phyloP scores from a whole-genome alignment of 1,140 invertebrate genomes.

The Muscidifurax raptorellus region DNA sequence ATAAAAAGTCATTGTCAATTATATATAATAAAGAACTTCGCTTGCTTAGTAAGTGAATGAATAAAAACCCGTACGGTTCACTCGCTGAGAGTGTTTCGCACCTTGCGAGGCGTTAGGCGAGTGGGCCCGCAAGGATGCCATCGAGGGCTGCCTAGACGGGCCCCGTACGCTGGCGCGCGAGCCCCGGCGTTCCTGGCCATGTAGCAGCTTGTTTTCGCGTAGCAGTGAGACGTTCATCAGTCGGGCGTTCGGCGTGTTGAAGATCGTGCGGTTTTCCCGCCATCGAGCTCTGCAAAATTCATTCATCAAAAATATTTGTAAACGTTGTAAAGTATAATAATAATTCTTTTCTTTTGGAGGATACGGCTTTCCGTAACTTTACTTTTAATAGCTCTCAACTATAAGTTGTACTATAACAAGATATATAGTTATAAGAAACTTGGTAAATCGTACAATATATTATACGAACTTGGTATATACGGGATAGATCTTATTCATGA shows the following conservation, averaged over 20 bases:
- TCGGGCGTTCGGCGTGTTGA: slow-evolving; percentile 94
- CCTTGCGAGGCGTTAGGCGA: slow-evolving; percentile 87
- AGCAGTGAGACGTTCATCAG: slow-evolving; percentile 91
- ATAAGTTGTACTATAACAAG: too few species aligned
- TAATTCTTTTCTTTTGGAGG: too few species aligned
- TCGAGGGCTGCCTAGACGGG: slow-evolving; percentile 87
- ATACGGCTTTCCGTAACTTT: too few species aligned
- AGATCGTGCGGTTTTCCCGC: slow-evolving; percentile 93
- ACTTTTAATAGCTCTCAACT: too few species aligned
- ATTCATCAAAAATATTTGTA: too few species aligned
- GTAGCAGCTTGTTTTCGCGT: slow-evolving; percentile 86
- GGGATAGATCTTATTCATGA: too few species aligned
- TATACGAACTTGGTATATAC: too few species aligned
- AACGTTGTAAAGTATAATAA: too few species aligned
- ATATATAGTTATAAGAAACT: too few species aligned
- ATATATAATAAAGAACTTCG: slow-evolving; percentile 53
- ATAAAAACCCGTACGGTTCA: slow-evolving; percentile 75
- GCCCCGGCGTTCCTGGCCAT: slow-evolving; percentile 84
- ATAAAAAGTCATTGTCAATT: background rate
- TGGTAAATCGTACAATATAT: too few species aligned
- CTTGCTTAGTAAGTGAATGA: slow-evolving; percentile 76
- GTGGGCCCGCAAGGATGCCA: slow-evolving; percentile 86
- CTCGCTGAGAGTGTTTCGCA: slow-evolving; percentile 78
- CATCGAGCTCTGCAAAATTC: slow-evolving; percentile 84
- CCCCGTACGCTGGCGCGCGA: slow-evolving; percentile 86